phyloP scores from a whole-genome alignment of 2,113 vertebrate species.

The Cephalopterus ornatus region DNA sequence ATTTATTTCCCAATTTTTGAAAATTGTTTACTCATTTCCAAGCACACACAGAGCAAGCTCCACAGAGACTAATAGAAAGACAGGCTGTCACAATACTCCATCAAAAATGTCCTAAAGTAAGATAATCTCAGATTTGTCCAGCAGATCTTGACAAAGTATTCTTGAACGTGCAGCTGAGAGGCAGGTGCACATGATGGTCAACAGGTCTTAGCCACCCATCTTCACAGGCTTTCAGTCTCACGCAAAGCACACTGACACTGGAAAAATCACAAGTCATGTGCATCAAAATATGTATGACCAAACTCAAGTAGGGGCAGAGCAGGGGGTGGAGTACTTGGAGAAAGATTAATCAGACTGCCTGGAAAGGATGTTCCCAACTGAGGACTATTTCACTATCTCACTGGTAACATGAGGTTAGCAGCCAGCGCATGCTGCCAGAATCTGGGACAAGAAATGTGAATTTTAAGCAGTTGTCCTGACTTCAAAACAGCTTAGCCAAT shows the following conservation, averaged over 20 bases:
- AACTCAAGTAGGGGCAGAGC: not conserved
- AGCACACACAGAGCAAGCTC: not conserved
- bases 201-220: not conserved
- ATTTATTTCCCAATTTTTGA: not conserved
- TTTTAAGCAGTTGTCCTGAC: not conserved
- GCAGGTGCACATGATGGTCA: not conserved
- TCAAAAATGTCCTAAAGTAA: not conserved
- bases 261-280: not conserved
- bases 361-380: not conserved
- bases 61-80: not conserved
- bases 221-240: constrained; percentile 27
- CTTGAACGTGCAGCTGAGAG: not conserved
- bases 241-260: not conserved
- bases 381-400: not conserved
- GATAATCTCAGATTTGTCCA: not conserved
- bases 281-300: not conserved
- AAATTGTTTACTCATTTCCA: not conserved
- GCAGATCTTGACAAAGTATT: constrained; percentile 1
- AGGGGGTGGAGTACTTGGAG: not conserved
- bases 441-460: not conserved
- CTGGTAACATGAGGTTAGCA: not conserved
- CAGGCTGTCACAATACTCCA: not conserved
- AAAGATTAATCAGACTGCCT: not conserved
- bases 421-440: not conserved
- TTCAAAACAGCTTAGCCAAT: not conserved